Evolutionary conservation across 2,113 vertebrate genomes (phyloP).

Genomic region (Prinia subflava): DNA sequence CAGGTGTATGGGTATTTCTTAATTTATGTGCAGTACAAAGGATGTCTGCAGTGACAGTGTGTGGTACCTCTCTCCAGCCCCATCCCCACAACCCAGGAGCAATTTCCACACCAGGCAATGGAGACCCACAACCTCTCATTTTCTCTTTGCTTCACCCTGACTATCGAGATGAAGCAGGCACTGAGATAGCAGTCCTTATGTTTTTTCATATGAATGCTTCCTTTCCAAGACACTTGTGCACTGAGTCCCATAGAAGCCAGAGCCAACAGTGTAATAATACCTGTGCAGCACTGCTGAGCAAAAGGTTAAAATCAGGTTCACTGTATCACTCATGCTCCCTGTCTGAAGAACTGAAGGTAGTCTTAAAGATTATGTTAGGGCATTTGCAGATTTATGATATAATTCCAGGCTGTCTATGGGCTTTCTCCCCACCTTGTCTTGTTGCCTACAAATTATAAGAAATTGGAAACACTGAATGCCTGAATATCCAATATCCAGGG

Average conservation of each 20-base stretch:
- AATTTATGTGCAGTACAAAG: not conserved
- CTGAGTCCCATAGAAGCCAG: not conserved
- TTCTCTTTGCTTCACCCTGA: not conserved
- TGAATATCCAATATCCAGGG: not conserved
- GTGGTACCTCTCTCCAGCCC: not conserved
- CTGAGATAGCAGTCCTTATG: not conserved
- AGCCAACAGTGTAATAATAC: not conserved
- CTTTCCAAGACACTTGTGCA: not conserved
- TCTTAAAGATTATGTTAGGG: slow-evolving; percentile 30
- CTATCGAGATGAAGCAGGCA: not conserved
- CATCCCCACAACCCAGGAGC: not conserved
- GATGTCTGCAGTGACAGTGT: not conserved
- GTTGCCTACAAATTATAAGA: slow-evolving; percentile 49
- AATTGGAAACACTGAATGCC: not conserved
- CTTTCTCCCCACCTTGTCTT: slow-evolving; percentile 7
- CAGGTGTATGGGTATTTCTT: not conserved
- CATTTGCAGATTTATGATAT: slow-evolving; percentile 21
- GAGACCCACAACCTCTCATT: not conserved
- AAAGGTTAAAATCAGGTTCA: slow-evolving; percentile 1
- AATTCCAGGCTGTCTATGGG: slow-evolving; percentile 33
- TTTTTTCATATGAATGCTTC: not conserved
- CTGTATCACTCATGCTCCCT: not conserved
- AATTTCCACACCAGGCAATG: not conserved
- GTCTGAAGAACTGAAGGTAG: not conserved
- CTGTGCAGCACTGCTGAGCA: not conserved